Conservation (phyloP, 1,140 invertebrate species). For the Macrosteles quadrilineatus region DNA sequence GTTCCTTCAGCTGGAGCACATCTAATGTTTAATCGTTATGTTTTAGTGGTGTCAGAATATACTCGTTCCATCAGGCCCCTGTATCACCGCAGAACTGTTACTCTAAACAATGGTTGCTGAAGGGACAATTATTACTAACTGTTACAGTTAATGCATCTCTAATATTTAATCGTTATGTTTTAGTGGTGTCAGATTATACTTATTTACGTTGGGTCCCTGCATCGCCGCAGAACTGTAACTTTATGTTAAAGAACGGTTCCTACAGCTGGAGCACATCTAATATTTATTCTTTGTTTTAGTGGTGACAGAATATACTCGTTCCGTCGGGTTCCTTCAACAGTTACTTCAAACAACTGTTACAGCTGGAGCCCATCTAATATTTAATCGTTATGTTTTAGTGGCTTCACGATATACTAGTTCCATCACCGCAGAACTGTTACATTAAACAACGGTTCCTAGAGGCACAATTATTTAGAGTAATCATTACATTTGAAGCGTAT, state of each 20-base stretch:
- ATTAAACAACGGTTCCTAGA: too few relatives aligned
- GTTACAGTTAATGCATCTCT: too few relatives aligned
- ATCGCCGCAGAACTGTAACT: constrained; percentile 49
- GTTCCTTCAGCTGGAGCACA: too few relatives aligned
- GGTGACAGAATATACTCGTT: too few relatives aligned
- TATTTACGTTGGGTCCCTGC: constrained; percentile 49
- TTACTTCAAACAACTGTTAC: too few relatives aligned
- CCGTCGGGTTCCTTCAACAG: constrained; percentile 48
- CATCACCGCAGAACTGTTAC: too few relatives aligned
- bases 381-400: too few relatives aligned
- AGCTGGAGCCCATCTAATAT: too few relatives aligned
- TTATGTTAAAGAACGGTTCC: constrained; percentile 46
- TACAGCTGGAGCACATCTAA: constrained; percentile 44
- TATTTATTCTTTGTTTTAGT: not conserved
- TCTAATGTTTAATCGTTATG: constrained; percentile 12
- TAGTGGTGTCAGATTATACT: constrained; percentile 52
- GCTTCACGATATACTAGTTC: too few relatives aligned
- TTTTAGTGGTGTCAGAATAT: constrained; percentile 52
- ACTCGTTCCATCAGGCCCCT: constrained; percentile 49
- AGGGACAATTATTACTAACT: constrained; percentile 30
- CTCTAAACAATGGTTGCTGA: constrained; percentile 43
- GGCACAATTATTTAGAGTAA: too few relatives aligned
- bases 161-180: constrained; percentile 33
- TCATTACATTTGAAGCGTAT: too few relatives aligned
- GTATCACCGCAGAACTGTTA: constrained; percentile 49